Evolutionary conservation across 2,797 vertebrate genomes (phyloP), one percentile per base, ranked within the genome.

Genomic region (Etheostoma nigrum): DNA sequence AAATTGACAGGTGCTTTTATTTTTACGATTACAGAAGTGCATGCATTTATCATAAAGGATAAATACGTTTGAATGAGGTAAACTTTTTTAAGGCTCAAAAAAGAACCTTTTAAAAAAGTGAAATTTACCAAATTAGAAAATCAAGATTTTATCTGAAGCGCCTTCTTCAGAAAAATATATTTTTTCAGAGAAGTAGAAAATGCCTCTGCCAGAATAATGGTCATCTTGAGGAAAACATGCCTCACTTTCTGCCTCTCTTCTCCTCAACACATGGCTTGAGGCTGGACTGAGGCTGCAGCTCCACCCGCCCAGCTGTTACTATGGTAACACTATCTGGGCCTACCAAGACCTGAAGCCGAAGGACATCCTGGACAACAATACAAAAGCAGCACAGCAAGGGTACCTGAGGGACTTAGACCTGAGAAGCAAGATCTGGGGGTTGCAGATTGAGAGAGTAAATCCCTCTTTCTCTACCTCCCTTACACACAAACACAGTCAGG

Each of bases 261-360:
- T 89, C 76, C 84, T 89, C 82, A 79, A 89, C 91, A 89, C 90
- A 91, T 92, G 89, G 91, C 92, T 91, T 23, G 48, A 90, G 90
- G 92, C 89, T 91, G 90, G 90, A 90, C 89, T 76, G 88, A 91
- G 86, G 88, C 92, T 93, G 90, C 90, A 78, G 85, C 93, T 93
- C 91, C 92, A 92, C 92, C 93, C 90, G 89, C 91, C 87, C 86
- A 84, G 84, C 82, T 84, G 93, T 96, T 93, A 76, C 94, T 78
- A 94, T 94, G 90, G 94, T 91, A 95, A 95, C 95, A 78, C 92
- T 93, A 93, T 95, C 93, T 94, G 86, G 93, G 93, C 93, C 93
- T 93, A 94, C 94, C 94, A 95, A 95, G 94, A 95, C 94, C 95
- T 91, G 91, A 91, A 94, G 94, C 94, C 92, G 92, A 95, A 95